Base-by-base conservation (phyloP, 1,140 invertebrate genomes). In the Tyrophagus putrescentiae region DNA sequence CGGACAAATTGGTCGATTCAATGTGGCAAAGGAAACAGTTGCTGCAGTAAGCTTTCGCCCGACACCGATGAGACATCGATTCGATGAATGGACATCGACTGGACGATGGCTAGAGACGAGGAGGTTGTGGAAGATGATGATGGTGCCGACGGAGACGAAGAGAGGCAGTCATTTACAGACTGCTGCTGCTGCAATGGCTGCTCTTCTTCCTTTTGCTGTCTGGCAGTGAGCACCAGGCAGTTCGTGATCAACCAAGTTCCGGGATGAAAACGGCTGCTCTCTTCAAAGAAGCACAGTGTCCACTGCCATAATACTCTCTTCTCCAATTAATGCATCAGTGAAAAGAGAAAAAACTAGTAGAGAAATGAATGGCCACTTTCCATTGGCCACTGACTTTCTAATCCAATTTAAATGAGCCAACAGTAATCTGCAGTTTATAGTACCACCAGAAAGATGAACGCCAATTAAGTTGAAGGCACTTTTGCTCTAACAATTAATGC, bases 181-280 rank as follows among this genome's bases (percentile, higher is more conserved):
- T n/a, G n/a, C n/a, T n/a, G n/a, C n/a, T n/a, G n/a, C n/a, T n/a
- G n/a, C n/a, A n/a, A n/a, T n/a, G n/a, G n/a, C n/a, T n/a, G n/a
- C n/a, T n/a, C 36, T 21, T 39, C 36, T 39, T 21, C 21, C 36
- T 39, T 21, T 39, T 21, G 13, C 36, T 39, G 13, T 39, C 36
- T 39, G 13, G 21, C 36, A 39, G 36, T 13, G 23, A 48, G 13
- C 7, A 6, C 11, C 13, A 31, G 25, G 11, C 13, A 54, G 52
- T 34, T 54, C 52, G 52, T 54, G 52, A 54, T 54, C 52, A 4
- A 59, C 36, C 36, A 25, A 59, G 57, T 59, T 59, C 57, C 57
- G 57, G 57, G 57, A 59, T 42, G 11, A 18, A 48, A 48, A 48
- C 44, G n/a, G 36, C 36, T 39, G 36, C 13, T 39, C 13, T n/a